These are phyloP conservation scores for Illadopsis cleaveri DNA, from an alignment of 2,113 vertebrate genomes.

Conservation along the genomic window DNA sequence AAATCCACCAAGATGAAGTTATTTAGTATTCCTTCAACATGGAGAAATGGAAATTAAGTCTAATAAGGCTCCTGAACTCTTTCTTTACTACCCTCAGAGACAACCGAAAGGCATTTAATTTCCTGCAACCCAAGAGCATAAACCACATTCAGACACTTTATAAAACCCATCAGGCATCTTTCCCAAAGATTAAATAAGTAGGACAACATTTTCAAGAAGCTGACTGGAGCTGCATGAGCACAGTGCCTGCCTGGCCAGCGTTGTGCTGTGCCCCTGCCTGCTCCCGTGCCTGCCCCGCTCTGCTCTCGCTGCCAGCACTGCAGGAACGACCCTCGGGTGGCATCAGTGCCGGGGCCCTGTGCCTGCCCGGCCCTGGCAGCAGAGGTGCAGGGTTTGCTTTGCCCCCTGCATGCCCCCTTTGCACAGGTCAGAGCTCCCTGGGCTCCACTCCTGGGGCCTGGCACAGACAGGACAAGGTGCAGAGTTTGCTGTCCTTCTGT, in stretches of 20 bases:
- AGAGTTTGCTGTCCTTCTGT: background rate
- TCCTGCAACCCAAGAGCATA: conserved; percentile 28
- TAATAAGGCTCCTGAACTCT: conserved; percentile 37
- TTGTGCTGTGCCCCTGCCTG: accelerated
- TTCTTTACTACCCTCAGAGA: conserved; percentile 18
- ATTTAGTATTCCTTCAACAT: background rate
- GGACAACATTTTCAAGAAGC: background rate
- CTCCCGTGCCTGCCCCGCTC: accelerated
- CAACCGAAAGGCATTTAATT: conserved; percentile 5
- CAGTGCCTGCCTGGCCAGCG: background rate
- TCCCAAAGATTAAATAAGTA: conserved; percentile 12
- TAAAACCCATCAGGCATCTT: background rate
- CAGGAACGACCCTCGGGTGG: background rate
- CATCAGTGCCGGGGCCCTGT: background rate
- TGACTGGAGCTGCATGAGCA: background rate
- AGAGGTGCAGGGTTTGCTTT: background rate
- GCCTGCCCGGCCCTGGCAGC: background rate
- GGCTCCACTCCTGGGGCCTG: background rate
- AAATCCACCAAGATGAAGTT: background rate
- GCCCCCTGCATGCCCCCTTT: background rate
- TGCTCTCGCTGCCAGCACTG: accelerated
- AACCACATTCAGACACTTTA: background rate
- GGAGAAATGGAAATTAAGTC: conserved; percentile 35
- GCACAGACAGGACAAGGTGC: accelerated
- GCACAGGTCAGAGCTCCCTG: background rate